A percentile compares a stretch with the other conserved stretches of the same genome.
phyloP scores from a whole-genome alignment of 2,888 invertebrate genomes.

The Phaedon cochleariae region DNA sequence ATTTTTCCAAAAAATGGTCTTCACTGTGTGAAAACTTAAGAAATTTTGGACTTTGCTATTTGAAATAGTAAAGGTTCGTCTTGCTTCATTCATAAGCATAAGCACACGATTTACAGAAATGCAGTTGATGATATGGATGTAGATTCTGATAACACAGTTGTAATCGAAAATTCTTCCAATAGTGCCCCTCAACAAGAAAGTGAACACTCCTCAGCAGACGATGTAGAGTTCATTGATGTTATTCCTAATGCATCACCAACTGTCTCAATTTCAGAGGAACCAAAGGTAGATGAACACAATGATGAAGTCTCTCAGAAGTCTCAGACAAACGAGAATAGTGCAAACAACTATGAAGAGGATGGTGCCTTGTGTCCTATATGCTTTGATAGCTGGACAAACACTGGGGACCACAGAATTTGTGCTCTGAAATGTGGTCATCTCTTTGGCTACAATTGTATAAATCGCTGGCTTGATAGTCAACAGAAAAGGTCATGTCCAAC shows the following conservation, averaged over 20 bases:
- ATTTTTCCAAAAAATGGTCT: too few species aligned
- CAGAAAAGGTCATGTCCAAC: conserved; percentile 82
- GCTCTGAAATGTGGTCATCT: conserved; percentile 92
- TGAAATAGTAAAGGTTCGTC: too few species aligned
- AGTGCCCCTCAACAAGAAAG: neutral
- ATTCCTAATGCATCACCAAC: neutral
- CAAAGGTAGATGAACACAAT: conserved; percentile 41
- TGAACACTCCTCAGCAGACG: neutral
- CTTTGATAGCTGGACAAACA: conserved; percentile 86
- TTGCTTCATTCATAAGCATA: too few species aligned
- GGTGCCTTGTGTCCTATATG: conserved; percentile 87
- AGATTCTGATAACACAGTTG: conserved; percentile 2
- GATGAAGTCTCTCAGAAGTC: conserved; percentile 17
- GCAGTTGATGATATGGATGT: conserved; percentile 8
- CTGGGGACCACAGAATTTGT: conserved; percentile 86
- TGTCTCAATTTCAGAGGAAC: neutral
- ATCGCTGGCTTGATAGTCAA: conserved; percentile 73
- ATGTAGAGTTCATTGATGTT: neutral
- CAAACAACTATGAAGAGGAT: conserved; percentile 65
- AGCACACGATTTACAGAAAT: neutral
- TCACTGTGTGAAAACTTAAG: too few species aligned
- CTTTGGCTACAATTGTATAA: conserved; percentile 84
- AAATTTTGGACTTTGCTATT: too few species aligned
- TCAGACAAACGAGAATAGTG: conserved; percentile 16
- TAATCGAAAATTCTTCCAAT: neutral